Evolutionary conservation across 2,113 vertebrate genomes (phyloP), one percentile per base, ranked within the genome.

Genomic region (Arothron firmamentum): DNA sequence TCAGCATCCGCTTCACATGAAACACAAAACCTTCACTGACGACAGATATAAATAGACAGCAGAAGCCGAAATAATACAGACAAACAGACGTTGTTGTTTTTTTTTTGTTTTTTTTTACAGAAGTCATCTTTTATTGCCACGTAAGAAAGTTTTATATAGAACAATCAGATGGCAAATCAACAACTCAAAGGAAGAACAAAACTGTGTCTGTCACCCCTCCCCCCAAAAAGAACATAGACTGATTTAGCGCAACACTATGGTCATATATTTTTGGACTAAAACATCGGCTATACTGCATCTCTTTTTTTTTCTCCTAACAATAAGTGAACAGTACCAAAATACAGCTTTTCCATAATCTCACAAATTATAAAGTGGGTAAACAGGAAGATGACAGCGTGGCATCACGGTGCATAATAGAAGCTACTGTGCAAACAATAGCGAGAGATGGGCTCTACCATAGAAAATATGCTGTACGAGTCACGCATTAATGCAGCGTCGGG

Each of bases 71-170:
- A 17, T 19, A 47, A n/a, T 16, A 75, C 63, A 8, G 70, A 42
- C 56, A 72, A 52, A n/a, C n/a, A n/a, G n/a, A n/a, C n/a, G n/a
- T n/a, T n/a, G n/a, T n/a, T n/a, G n/a, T n/a, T n/a, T n/a, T n/a
- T n/a, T n/a, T 25, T 65, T 61, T 57, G 51, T 63, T 52, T 25
- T 65, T 67, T 72, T 75, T 81, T 87, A 87, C 77, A 90, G 83
- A 89, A 90, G 80, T 87, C 88, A 84, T 89, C 82, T 94, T 96
- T 97, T 97, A 96, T 97, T 96, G 93, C 94, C 94, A 94, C 91
- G 93, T 96, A 95, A 97, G 95, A 96, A 96, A 97, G 93, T 94
- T 83, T 91, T 93, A 94, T 93, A 90, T 94, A 95, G 94, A 96
- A 94, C 94, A 95, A 92, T 95, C 93, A 71, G 70, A 81, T 85